Conservation (phyloP, 2,113 vertebrate genomes). For the Trichechus manatus region DNA sequence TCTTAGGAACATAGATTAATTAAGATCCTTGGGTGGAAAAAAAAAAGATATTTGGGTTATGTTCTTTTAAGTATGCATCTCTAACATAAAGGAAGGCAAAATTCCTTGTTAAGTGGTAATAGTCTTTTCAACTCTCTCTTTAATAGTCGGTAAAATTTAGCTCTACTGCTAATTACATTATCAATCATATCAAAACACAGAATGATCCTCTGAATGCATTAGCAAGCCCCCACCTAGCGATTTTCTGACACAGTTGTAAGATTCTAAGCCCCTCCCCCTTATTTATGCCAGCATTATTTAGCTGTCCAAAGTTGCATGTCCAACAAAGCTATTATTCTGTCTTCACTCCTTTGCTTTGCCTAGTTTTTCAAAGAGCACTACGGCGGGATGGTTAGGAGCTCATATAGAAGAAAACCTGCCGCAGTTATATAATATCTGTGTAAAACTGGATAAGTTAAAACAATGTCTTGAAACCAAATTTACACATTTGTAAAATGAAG, state of each 20-base stretch:
- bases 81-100: not conserved
- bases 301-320: not conserved
- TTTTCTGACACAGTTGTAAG: slow-evolving; percentile 20
- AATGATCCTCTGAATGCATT: not conserved
- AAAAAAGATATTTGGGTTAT: not conserved
- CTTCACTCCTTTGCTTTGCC: not conserved
- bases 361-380: slow-evolving; percentile 16
- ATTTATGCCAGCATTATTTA: not conserved
- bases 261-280: not conserved
- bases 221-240: not conserved
- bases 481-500: not conserved
- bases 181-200: not conserved
- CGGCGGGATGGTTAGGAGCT: not conserved
- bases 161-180: not conserved
- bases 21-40: not conserved
- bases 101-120: not conserved
- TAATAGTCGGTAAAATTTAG: not conserved
- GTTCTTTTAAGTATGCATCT: not conserved
- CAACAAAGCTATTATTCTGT: not conserved
- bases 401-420: not conserved
- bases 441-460: slow-evolving; percentile 12
- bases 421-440: not conserved
- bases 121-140: not conserved
- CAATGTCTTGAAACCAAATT: not conserved
- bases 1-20: not conserved